Evolutionary conservation across 2,113 vertebrate genomes (phyloP).

Genomic region (Hippocampus barbouri): DNA sequence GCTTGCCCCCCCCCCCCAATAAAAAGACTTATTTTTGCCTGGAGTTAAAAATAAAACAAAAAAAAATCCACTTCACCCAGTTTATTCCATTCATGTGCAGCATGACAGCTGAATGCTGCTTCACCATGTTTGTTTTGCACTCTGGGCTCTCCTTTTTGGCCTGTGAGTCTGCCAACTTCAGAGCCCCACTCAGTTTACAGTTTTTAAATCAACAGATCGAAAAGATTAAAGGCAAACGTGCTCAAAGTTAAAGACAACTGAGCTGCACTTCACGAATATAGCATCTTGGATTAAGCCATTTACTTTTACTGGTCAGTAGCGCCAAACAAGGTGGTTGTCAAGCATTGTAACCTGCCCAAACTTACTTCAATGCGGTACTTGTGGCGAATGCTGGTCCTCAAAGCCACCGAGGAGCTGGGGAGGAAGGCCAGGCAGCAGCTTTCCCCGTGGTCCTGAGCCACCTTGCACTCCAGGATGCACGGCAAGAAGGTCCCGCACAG

Average conservation of each 20-base stretch:
- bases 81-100: no score
- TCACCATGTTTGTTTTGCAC: no score
- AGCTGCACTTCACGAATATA: no score
- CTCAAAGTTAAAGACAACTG: no score
- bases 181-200: no score
- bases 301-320: not conserved
- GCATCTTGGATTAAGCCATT: not conserved
- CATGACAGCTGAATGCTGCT: no score
- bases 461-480: conserved; percentile 78
- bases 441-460: conserved; percentile 71
- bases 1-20: no score
- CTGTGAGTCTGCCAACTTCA: no score
- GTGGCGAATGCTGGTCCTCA: conserved; percentile 70
- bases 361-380: conserved; percentile 69
- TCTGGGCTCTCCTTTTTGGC: no score
- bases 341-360: not conserved
- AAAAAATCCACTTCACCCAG: no score
- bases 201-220: not conserved
- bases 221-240: not conserved
- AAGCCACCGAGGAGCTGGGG: conserved; percentile 70
- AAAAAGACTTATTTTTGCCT: no score
- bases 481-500: conserved; percentile 79
- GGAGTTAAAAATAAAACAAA: no score
- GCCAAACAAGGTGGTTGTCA: not conserved
- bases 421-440: conserved; percentile 73